Evolutionary conservation across 2,888 invertebrate species (phyloP).

Genomic region (Ectemnius continuus): DNA sequence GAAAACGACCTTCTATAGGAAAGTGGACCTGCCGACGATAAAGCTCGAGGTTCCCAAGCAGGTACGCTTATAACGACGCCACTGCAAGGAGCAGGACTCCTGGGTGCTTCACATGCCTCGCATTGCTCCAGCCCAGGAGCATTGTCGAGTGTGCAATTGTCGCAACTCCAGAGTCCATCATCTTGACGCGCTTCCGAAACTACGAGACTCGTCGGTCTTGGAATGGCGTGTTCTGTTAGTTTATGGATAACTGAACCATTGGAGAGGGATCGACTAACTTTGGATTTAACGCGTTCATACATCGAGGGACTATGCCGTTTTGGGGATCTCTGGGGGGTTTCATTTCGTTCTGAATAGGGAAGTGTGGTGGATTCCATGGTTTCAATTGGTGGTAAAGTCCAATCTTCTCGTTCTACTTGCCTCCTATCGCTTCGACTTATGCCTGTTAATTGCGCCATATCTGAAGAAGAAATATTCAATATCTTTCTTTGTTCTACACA

Average conservation of each 20-base stretch:
- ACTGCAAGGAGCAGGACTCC: conserved; percentile 79
- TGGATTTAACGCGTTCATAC: conserved; percentile 79
- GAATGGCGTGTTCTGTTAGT: conserved; percentile 79
- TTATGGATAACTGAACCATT: conserved; percentile 83
- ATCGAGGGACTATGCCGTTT: conserved; percentile 79
- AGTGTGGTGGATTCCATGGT: conserved; percentile 68
- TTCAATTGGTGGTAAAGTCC: conserved; percentile 73
- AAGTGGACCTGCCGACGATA: conserved; percentile 74
- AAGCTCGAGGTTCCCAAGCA: conserved; percentile 77
- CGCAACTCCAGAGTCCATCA: conserved; percentile 83
- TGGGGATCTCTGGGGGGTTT: conserved; percentile 77
- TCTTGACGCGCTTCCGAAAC: conserved; percentile 78
- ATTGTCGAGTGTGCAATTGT: conserved; percentile 88
- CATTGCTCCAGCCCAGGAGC: conserved; percentile 83
- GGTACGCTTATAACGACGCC: conserved; percentile 79
- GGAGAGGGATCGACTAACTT: conserved; percentile 82
- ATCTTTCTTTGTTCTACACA: neutral
- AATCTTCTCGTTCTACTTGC: conserved; percentile 69
- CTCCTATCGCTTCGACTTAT: conserved; percentile 67
- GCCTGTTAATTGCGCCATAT: conserved; percentile 75
- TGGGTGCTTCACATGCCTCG: conserved; percentile 87
- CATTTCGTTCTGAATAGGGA: conserved; percentile 66
- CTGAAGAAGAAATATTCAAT: conserved; percentile 42
- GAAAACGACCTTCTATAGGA: conserved; percentile 77
- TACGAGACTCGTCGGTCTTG: conserved; percentile 81